Base-by-base conservation (phyloP, 1,140 invertebrate species). In the Ostrea edulis region DNA sequence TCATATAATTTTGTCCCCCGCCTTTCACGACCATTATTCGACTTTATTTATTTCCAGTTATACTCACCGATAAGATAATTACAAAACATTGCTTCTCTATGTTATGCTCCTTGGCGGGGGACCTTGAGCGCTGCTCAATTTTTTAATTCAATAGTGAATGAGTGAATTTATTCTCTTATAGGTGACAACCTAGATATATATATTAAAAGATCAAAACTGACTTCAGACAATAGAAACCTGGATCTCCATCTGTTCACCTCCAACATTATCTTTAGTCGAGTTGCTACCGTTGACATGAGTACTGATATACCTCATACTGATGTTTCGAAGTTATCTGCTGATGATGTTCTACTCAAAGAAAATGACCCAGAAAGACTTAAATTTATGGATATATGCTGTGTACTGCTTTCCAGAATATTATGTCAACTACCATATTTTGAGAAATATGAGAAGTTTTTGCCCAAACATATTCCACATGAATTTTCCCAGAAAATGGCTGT, bases 221-320 rank as follows among this genome's bases (percentile, higher is more conserved):
- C 62, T 5, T 68, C 62, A 44, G 62, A 44, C 5, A 85, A 51
- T n/a, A 85, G 84, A 22, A 85, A 85, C 44, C 58, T 29, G 29
- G 84, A 85, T 68, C 84, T 85, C n/a, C 84, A 71, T 58, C 35
- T 85, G 4, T 85, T 85, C 71, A 44, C 84, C n/a, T 68, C 29
- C 35, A 71, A 85, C 52, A 65, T 65, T 20, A 85, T 53, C 11
- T 58, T n/a, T 44, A 58, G 58, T 68, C 25, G 84, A 85, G 51
- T 85, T 68, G 55, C 84, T 20, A 68, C 55, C 68, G 58, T 65
- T 51, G 84, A 85, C 35, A 85, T 71, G 84, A 51, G 22, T n/a
- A 85, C 29, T 51, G 65, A 65, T 58, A 11, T 12, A 54, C 83
- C 54, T 17, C 51, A 44, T 58, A 52, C 44, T 51, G 62, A 71